Base-by-base conservation (phyloP, 1,140 invertebrate genomes). In the Bombus turneri region DNA sequence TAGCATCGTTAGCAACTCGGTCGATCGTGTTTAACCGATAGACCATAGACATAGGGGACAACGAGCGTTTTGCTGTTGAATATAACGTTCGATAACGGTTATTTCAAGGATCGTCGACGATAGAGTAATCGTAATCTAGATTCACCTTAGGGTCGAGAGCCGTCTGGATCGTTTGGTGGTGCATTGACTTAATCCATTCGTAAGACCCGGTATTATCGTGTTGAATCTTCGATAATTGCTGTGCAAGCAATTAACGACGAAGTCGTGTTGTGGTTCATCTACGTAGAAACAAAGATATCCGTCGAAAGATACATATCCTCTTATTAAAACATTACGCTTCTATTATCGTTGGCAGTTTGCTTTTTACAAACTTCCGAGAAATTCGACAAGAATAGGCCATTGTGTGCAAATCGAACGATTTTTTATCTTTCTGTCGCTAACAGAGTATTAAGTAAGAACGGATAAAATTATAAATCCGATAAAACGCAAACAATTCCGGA, bases 201-300 rank as follows among this genome's bases (percentile, higher is more conserved):
- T 74, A 82, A 81, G 64, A 31, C 12, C 39, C 12, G 57, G 6
- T 34, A 71, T 88, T 89, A 89, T 79, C 47, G 41, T 6, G 66
- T 57, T 13, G 79, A 37, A 71, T 86, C 41, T 66, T 82, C 86
- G 88, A 88, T 89, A 88, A 89, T 89, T 88, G 78, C 71, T 8
- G 43, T 12, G 62, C 57, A n/a, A 62, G 81, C 78, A 78, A 86
- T 89, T 83, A 89, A 74, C 72, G 57, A n/a, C 12, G 5, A n/a
- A 72, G 37, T 72, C 47, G 39, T 43, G 22, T 25, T 22, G 22
- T 22, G 47, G 34, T 47, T 47, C 34, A 9, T 69, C 47, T 43
- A 3, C 31, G 34, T 10, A 15, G 39, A 12, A 37, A 43, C 64
- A 79, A 47, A 71, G 73, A 77, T 28, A 53, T 12, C 69, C 12